Base-by-base conservation (phyloP, 2,797 vertebrate species). In the Euphonia xanthogaster region DNA sequence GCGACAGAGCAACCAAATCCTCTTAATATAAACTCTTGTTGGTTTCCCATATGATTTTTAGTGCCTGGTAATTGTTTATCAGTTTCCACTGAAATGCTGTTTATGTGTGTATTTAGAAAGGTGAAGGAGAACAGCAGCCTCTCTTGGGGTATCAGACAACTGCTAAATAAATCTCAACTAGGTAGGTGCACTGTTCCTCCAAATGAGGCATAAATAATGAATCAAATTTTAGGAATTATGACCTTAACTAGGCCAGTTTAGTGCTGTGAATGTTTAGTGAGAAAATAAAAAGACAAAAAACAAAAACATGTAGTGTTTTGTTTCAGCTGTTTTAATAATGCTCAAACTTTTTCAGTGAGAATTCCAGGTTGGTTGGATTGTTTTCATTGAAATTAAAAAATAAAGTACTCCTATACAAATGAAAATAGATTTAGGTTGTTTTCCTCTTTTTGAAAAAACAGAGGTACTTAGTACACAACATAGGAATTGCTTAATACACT, bases 221-320 rank as follows among this genome's bases (percentile, higher is more conserved):
- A 92, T 53, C 22, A 90, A 45, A 76, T 84, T 88, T 94, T 60
- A 81, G 42, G 84, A 92, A 91, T 66, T 91, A 70, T 33, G 15
- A 39, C 48, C 31, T 45, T 72, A 91, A 60, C 48, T 82, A 61
- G 5, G 25, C 23, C n/a, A 79, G 9, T 47, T 48, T 60, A 25
- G 45, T 63, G 53, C 2, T 63, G 33, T 70, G 48, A 70, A 35
- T 73, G 33, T 77, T 86, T 86, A 12, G 14, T 30, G 45, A 68
- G 53, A 35, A 62, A 90, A 51, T 24, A 82, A 78, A 75, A 61
- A 12, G 18, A 31, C 0, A 22, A 10, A 40, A 57, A 88, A 15
- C 28, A 88, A 68, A 75, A 65, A 13, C 15, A 25, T 61, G 7
- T 10, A 61, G 27, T 67, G 35, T 27, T 93, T 91, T 91, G 10